Evolutionary conservation across 2,888 invertebrate species (phyloP), one percentile per base, ranked within the genome.

Genomic region (Drosophila algonquin): DNA sequence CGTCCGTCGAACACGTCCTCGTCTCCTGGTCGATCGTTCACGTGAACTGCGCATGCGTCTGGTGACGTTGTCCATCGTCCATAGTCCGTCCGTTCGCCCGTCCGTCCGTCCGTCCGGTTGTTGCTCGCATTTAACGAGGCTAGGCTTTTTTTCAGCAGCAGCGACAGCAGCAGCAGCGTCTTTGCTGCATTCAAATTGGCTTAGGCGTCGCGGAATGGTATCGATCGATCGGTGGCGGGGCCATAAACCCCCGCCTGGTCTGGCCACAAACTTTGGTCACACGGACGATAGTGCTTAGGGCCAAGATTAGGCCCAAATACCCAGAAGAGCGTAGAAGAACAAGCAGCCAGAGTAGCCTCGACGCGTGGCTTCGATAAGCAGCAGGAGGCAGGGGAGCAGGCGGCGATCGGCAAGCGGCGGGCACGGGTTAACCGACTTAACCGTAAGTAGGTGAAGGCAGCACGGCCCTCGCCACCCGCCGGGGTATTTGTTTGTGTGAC

Each of bases 41-140:
- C 87, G 87, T 81, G 79, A 81, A 76, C 67, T 61, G 84, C 65
- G 76, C 79, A 78, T 76, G 76, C 79, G 76, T 72, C 62, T 67
- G 58, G 40, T 40, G 40, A 40, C 40, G 40, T 40, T 60, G 69
- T 61, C 58, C 58, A 40, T 35, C 50, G 52, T 14, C 44, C 46
- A 24, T 24, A 24, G 24, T 24, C 24, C 24, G 24, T 4, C 5
- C 3, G 4, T 24, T 4, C 24, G 24, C 0, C 24, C 3, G 24
- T 24, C 24, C 24, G 24, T 24, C 24, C 21, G 2, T 21, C 21
- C 2, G 54, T 54, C 47, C 35, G 21, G 24, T 32, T 61, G 45
- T 24, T 68, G 68, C 75, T 70, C 64, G 50, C 32, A 67, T 63
- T 61, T 56, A 69, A 45, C 70, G 65, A 67, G 65, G 56, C 70